Evolutionary conservation across 1,140 invertebrate genomes (phyloP), one percentile per base, ranked within the genome.

Genomic region (Gonatopus flavifemur): DNA sequence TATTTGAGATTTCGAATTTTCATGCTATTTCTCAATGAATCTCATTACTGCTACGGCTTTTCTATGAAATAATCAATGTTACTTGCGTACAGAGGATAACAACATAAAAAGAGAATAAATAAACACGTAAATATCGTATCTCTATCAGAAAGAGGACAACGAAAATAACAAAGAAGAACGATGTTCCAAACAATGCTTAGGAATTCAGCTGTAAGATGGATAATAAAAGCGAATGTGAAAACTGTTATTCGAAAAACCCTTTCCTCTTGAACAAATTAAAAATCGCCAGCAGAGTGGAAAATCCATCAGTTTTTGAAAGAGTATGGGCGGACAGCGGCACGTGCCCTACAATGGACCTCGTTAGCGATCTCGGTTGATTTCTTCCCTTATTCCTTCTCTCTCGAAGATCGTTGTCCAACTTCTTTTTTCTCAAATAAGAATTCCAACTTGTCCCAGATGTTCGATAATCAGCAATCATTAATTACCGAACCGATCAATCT

Each of bases 241-340:
- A n/a, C n/a, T n/a, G n/a, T n/a, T n/a, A n/a, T 62, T 60, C 40
- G 51, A 53, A 55, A 58, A 59, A 25, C 41, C 38, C 33, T 42
- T 40, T 41, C 25, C 36, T 18, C 31, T n/a, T 32, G 25, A 13
- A n/a, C 22, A 39, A 31, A 60, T 59, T 49, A 40, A 45, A 55
- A 37, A 44, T 44, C 30, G 24, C 12, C 15, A 28, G 16, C n/a
- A 55, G 4, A 13, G 18, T 24, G 49, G 62, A 55, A 58, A 54
- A 55, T 56, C 47, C 31, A 42, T 60, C 51, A 43, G 48, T 57
- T 63, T 51, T 53, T 30, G 12, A 55, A 37, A 57, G 49, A 41
- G 41, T 36, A 55, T 69, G 67, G 67, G 67, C 64, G 67, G 67
- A 70, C 64, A 70, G 57, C 51, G 55, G 55, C 59, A 47, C 51